phyloP scores from a whole-genome alignment of 2,888 invertebrate genomes.

The Parnassius orleans region DNA sequence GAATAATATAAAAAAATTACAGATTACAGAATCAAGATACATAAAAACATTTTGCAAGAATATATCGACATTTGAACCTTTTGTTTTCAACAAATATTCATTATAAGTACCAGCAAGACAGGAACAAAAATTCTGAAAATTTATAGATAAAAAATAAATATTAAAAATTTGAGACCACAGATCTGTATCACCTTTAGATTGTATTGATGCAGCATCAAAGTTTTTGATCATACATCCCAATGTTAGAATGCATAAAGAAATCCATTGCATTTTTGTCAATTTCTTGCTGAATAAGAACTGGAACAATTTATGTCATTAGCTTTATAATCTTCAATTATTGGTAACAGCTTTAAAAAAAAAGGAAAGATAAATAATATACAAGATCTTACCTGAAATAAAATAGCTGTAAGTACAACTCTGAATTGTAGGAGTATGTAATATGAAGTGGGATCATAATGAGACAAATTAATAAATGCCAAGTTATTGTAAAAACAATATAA shows the following conservation, averaged over 20 bases:
- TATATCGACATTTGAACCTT: slow-evolving; percentile 91
- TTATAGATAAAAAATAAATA: slow-evolving; percentile 83
- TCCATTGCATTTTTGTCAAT: slow-evolving; percentile 91
- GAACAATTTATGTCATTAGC: slow-evolving; percentile 42
- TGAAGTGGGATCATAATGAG: slow-evolving; percentile 96
- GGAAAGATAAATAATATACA: neutral
- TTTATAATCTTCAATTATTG: neutral
- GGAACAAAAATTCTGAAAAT: slow-evolving; percentile 92
- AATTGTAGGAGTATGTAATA: slow-evolving; percentile 95
- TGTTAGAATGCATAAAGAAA: slow-evolving; percentile 92
- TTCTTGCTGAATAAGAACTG: slow-evolving; percentile 93
- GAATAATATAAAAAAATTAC: slow-evolving; percentile 88
- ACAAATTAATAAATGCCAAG: slow-evolving; percentile 93
- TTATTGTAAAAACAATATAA: slow-evolving; percentile 97
- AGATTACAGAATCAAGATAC: slow-evolving; percentile 96
- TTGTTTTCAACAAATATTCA: slow-evolving; percentile 94
- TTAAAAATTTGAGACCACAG: slow-evolving; percentile 72
- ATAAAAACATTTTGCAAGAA: slow-evolving; percentile 97
- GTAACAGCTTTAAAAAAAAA: slow-evolving; percentile 5
- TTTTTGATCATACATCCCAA: slow-evolving; percentile 96
- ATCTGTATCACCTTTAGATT: slow-evolving; percentile 46
- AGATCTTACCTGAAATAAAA: slow-evolving; percentile 90
- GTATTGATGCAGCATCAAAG: slow-evolving; percentile 77
- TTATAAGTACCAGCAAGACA: slow-evolving; percentile 98
- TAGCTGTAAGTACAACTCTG: slow-evolving; percentile 94